phyloP scores from a whole-genome alignment of 2,888 invertebrate genomes.

The Microctonus brassicae region DNA sequence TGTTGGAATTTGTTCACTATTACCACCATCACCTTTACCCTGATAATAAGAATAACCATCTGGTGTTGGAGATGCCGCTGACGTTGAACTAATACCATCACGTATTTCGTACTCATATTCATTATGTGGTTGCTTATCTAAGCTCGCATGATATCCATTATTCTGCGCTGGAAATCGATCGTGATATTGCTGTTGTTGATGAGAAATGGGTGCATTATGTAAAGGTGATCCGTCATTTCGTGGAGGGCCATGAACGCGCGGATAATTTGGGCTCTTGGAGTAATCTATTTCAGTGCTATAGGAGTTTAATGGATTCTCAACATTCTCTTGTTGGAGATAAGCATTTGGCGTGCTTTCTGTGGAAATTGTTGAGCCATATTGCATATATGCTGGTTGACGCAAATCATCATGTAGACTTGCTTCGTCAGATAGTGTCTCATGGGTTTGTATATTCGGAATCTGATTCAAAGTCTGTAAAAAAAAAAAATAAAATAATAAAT shows the following conservation, averaged over 20 bases:
- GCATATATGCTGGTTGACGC: constrained; percentile 39
- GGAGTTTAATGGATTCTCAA: constrained; percentile 17
- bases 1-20: constrained; percentile 22
- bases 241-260: constrained; percentile 30
- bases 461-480: constrained; percentile 41
- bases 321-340: constrained; percentile 42
- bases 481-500: not conserved
- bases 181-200: constrained; percentile 43
- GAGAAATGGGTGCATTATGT: constrained; percentile 20
- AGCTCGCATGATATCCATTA: constrained; percentile 36
- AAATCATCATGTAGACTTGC: constrained; percentile 26
- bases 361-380: constrained; percentile 47
- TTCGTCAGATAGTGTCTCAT: constrained; percentile 45
- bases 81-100: constrained; percentile 38
- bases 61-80: constrained; percentile 44
- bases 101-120: constrained; percentile 60
- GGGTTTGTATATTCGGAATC: constrained; percentile 49
- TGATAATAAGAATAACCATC: constrained; percentile 55
- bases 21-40: constrained; percentile 49
- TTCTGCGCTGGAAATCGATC: constrained; percentile 40
- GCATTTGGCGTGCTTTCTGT: constrained; percentile 45
- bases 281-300: constrained; percentile 43
- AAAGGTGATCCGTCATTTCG: constrained; percentile 8
- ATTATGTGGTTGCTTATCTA: constrained; percentile 56
- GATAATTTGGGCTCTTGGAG: constrained; percentile 49